These are phyloP conservation scores for Galeruca laticollis DNA, from an alignment of 2,888 invertebrate genomes.

Conservation along the genomic window DNA sequence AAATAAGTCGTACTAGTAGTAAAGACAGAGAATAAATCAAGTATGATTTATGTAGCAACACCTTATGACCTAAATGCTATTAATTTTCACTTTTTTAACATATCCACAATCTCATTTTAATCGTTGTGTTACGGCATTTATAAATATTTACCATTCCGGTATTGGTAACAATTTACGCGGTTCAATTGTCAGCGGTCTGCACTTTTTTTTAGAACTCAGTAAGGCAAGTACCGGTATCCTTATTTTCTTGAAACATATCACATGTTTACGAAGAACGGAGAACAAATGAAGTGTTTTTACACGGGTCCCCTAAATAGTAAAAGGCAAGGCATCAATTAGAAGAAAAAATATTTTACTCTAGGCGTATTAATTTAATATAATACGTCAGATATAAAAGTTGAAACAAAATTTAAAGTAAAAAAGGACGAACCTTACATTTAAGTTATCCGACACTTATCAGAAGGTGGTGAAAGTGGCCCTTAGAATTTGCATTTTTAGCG, in stretches of 20 bases:
- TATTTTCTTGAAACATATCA: background rate
- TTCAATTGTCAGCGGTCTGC: slow-evolving; percentile 6
- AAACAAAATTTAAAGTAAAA: no score
- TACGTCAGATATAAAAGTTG: no score
- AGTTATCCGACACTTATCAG: no score
- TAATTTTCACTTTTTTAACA: slow-evolving; percentile 13
- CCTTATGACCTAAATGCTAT: slow-evolving; percentile 21
- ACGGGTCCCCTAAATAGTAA: no score
- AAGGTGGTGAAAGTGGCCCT: no score
- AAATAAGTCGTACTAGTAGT: background rate
- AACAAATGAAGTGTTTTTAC: no score
- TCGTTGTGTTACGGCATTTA: slow-evolving; percentile 1
- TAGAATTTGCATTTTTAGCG: no score
- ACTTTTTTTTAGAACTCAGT: background rate
- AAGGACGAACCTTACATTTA: no score
- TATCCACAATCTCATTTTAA: slow-evolving; percentile 20
- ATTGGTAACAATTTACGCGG: slow-evolving; percentile 9
- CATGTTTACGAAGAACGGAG: background rate
- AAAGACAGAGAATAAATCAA: slow-evolving; percentile 10
- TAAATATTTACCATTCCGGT: slow-evolving; percentile 11
- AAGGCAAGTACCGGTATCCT: background rate
- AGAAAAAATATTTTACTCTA: no score
- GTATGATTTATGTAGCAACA: slow-evolving; percentile 14
- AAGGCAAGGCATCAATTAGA: no score
- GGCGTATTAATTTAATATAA: no score